These are phyloP conservation scores for Tichodroma muraria DNA, from an alignment of 2,113 vertebrate species.

Conservation along the genomic window DNA sequence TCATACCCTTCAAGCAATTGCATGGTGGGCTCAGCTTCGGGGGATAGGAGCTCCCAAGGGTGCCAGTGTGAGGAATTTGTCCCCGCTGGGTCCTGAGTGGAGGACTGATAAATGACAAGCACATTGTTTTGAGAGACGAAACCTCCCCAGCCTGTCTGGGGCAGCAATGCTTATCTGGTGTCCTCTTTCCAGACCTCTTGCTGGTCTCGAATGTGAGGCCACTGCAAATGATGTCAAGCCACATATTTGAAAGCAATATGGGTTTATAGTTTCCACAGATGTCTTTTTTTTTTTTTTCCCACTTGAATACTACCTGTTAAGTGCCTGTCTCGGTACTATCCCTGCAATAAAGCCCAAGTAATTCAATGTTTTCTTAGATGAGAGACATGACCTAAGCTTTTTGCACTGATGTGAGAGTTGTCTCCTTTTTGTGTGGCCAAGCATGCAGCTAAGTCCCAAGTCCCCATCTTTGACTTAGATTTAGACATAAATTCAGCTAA, in stretches of 20 bases:
- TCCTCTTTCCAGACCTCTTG: background rate
- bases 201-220: background rate
- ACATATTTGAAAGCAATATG: background rate
- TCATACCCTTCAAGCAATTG: background rate
- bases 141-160: background rate
- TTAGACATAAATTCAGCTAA: background rate
- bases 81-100: background rate
- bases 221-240: background rate
- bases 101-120: background rate
- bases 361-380: background rate
- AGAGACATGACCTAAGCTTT: background rate
- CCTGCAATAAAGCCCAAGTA: background rate
- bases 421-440: background rate
- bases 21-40: background rate
- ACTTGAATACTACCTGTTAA: background rate
- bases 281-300: background rate
- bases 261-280: background rate
- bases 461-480: background rate
- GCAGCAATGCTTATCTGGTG: background rate
- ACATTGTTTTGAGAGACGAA: background rate
- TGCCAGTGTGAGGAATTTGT: background rate
- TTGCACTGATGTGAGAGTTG: background rate
- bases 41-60: background rate
- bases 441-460: background rate
- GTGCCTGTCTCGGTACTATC: background rate